A percentile compares a stretch with the other conserved stretches of the same genome.
These are phyloP conservation scores for Psephotus haematonotus DNA, from an alignment of 2,113 vertebrate species.

Conservation along the genomic window DNA sequence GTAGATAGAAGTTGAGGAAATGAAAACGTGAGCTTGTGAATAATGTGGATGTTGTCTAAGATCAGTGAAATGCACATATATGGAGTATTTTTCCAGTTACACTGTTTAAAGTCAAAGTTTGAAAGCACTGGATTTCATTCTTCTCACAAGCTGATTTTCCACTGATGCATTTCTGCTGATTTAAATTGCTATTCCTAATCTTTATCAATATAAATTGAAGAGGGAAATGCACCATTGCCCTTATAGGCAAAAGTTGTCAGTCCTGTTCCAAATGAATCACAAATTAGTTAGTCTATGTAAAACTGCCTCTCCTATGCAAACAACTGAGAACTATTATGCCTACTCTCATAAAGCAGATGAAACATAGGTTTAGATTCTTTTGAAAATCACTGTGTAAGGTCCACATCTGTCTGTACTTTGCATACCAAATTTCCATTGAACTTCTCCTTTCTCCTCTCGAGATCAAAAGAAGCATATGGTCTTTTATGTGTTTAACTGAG, in stretches of 20 bases:
- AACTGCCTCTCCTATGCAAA: background rate
- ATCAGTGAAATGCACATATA: background rate
- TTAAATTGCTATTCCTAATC: background rate
- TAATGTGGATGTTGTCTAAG: background rate
- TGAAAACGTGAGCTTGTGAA: background rate
- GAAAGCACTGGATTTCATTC: background rate
- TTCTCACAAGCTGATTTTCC: background rate
- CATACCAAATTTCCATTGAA: background rate
- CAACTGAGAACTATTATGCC: background rate
- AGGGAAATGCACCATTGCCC: background rate
- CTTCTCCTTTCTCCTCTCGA: background rate
- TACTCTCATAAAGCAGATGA: background rate
- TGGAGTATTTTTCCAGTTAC: background rate
- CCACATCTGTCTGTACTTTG: background rate
- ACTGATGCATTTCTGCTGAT: background rate
- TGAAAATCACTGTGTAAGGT: background rate
- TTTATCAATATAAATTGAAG: background rate
- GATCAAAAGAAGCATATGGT: conserved; percentile 39
- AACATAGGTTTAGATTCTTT: background rate
- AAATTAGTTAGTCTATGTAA: background rate
- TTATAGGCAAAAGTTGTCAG: background rate
- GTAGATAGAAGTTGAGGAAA: background rate
- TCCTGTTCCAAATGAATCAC: background rate
- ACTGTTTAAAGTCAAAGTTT: background rate
- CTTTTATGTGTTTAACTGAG: conserved; percentile 26